phyloP scores from a whole-genome alignment of 2,888 invertebrate genomes.

The Mesopsocus fuscifrons region DNA sequence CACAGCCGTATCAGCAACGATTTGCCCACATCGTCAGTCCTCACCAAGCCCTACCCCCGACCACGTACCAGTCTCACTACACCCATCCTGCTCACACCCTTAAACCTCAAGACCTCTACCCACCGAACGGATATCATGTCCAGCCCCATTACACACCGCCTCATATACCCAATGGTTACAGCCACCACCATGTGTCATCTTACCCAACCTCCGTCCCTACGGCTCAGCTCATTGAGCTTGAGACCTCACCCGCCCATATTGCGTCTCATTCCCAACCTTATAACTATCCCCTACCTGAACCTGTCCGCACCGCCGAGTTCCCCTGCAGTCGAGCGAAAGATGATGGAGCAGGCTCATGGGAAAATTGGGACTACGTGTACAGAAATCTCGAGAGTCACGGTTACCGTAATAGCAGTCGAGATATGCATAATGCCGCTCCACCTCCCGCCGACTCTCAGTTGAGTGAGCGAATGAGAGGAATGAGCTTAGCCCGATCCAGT shows the following conservation, averaged over 20 bases:
- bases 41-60: conserved; percentile 14
- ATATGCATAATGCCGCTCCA: conserved; percentile 24
- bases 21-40: conserved; percentile 13
- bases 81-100: conserved; percentile 13
- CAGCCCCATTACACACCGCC: conserved; percentile 12
- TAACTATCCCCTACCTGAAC: conserved; percentile 15
- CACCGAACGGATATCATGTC: conserved; percentile 14
- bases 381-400: conserved; percentile 55
- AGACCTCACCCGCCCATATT: conserved; percentile 24
- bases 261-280: neutral
- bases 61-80: conserved; percentile 8
- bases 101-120: conserved; percentile 16
- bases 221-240: conserved; percentile 46
- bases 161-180: conserved; percentile 12
- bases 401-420: conserved; percentile 40
- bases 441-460: neutral
- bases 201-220: conserved; percentile 33
- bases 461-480: neutral
- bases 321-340: conserved; percentile 30
- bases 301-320: conserved; percentile 24
- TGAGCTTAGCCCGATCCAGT: neutral
- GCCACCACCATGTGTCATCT: conserved; percentile 14
- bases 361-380: conserved; percentile 66
- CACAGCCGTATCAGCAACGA: conserved; percentile 11
- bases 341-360: conserved; percentile 41